These are phyloP conservation scores for Sturnira hondurensis DNA, from an alignment of 2,113 vertebrate species.

Conservation along the genomic window DNA sequence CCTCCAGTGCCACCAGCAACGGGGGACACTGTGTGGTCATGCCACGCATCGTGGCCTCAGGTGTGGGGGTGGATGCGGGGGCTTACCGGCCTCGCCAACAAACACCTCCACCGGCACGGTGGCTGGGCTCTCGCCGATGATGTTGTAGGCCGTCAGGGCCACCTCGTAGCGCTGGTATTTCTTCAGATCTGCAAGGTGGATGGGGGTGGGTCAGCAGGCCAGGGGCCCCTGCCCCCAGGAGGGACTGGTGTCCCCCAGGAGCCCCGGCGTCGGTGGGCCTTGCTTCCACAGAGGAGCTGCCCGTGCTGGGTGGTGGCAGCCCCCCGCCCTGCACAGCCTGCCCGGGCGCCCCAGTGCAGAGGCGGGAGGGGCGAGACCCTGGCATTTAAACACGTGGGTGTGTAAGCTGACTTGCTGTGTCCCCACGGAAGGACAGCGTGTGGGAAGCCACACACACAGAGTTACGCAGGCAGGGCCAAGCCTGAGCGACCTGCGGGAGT, in stretches of 20 bases:
- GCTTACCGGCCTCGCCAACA: conserved; percentile 94
- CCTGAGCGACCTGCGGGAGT: background rate
- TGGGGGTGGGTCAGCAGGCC: background rate
- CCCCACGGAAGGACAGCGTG: too few species aligned
- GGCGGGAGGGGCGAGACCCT: too few species aligned
- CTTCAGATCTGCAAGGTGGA: conserved; percentile 86
- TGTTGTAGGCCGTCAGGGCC: conserved; percentile 92
- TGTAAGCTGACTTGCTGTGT: too few species aligned
- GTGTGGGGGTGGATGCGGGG: fast-evolving
- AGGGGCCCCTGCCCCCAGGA: background rate
- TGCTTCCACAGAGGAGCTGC: background rate
- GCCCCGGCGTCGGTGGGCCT: background rate
- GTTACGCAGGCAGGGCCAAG: background rate
- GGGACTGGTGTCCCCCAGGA: background rate
- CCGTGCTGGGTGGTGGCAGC: too few species aligned
- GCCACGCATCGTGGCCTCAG: background rate
- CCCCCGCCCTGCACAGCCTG: too few species aligned
- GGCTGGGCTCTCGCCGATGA: conserved; percentile 92
- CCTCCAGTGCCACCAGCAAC: fast-evolving
- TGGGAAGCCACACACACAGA: background rate
- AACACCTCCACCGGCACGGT: conserved; percentile 91
- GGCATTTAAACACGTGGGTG: too few species aligned
- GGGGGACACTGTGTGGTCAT: fast-evolving
- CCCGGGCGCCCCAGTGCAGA: too few species aligned
- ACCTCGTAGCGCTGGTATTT: conserved; percentile 94